Percentiles rank a stretch among this genome's conserved stretches.
These are phyloP conservation scores for Ramazzottius varieornatus DNA, from an alignment of 2,888 invertebrate species.

Conservation along the genomic window DNA sequence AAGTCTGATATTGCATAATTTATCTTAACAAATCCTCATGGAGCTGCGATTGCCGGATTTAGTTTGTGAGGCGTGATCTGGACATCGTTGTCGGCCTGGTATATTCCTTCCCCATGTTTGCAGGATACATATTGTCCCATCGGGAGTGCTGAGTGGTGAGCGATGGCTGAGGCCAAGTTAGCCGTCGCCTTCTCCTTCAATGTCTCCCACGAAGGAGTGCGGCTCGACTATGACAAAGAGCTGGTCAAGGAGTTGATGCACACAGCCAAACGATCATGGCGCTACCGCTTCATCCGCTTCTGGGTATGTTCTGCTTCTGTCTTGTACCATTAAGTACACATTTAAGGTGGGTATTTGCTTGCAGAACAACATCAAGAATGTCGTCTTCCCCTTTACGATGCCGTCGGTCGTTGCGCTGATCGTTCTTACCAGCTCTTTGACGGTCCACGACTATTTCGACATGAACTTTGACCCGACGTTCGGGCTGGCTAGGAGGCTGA, in stretches of 20 bases:
- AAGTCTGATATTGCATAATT: too few relatives aligned
- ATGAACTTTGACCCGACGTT: too few relatives aligned
- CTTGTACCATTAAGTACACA: too few relatives aligned
- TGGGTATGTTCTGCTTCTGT: too few relatives aligned
- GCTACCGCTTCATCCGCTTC: slow-evolving; percentile 62
- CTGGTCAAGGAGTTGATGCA: slow-evolving; percentile 80
- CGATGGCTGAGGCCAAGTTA: slow-evolving; percentile 98
- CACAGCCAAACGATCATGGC: slow-evolving; percentile 80
- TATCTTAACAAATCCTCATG: too few relatives aligned
- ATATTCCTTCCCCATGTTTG: too few relatives aligned
- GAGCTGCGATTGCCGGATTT: too few relatives aligned
- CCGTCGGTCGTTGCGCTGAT: slow-evolving; percentile 43
- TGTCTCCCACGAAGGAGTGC: slow-evolving; percentile 91
- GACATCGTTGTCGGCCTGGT: too few relatives aligned
- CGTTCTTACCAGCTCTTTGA: slow-evolving; percentile 39
- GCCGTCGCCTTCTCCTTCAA: slow-evolving; percentile 91
- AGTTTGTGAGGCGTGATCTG: too few relatives aligned
- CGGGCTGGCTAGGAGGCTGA: neutral
- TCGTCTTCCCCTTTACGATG: slow-evolving; percentile 45
- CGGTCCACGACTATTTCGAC: neutral
- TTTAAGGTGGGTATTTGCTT: too few relatives aligned
- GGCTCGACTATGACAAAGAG: slow-evolving; percentile 87
- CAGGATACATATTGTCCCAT: too few relatives aligned
- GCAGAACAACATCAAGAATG: slow-evolving; percentile 80
- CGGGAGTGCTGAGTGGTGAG: too few relatives aligned